Evolutionary conservation across 2,888 invertebrate genomes (phyloP), one percentile per base, ranked within the genome.

Genomic region (Drosophila gaucha): DNA sequence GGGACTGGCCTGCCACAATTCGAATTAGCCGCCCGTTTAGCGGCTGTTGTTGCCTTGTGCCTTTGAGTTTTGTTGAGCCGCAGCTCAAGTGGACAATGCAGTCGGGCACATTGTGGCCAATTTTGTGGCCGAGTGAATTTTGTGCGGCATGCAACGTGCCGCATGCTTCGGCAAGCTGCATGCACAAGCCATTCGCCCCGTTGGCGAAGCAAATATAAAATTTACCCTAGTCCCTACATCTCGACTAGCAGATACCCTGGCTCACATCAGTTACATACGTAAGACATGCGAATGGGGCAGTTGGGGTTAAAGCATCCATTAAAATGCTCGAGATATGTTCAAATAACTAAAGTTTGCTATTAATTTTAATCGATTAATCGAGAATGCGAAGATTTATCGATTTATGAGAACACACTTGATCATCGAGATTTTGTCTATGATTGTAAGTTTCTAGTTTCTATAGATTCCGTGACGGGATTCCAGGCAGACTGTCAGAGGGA

Each of bases 121-220:
- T 84, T 80, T 80, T 52, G 77, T 84, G 80, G 80, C 50, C 77
- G 70, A 76, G 54, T 86, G 86, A 65, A 44, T 67, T 59, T 31
- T 46, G 20, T 44, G 52, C 43, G 67, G 66, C 49, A 35, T 47
- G 47, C 22, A 10, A 4, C 47, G 24, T 35, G 44, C 66, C 49
- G 77, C 80, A 58, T 70, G 80, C 80, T 62, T 44, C 62, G 68
- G 55, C 82, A 66, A 66, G 36, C 28, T 20, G 56, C 52, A 43
- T 59, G 57, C 54, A 74, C 65, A 78, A 70, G 77, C 67, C 65
- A 78, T 66, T 64, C 67, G 78, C 74, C 74, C 54, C 52, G 55
- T 69, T 58, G 43, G 9, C 50, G 58, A 38, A 31, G 35, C 41
- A 43, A 54, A 54, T 44, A 44, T 18, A 26, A 41, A 14, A 16